Evolutionary conservation across 1,140 invertebrate species (phyloP).

Genomic region (Meloidogyne chitwoodi): DNA sequence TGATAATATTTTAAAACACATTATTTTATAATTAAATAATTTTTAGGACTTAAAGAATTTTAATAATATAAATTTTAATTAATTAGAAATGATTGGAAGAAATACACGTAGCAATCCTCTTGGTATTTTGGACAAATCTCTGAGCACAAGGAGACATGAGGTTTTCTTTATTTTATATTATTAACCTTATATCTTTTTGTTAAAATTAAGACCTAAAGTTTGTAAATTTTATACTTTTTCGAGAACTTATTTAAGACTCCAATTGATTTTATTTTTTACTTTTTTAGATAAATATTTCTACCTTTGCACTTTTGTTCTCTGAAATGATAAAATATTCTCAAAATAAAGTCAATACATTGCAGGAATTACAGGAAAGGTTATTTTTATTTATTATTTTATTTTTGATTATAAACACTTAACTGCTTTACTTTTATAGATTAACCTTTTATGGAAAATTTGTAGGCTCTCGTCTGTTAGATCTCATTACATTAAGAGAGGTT

Average conservation of each 20-base stretch:
- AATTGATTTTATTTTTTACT: slow-evolving; percentile 22
- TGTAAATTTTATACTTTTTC: no score
- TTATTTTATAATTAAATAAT: no score
- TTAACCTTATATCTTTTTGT: not conserved
- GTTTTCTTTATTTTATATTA: slow-evolving; percentile 65
- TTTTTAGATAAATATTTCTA: slow-evolving; percentile 72
- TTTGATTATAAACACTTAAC: no score
- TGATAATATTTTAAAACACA: no score
- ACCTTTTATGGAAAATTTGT: slow-evolving; percentile 90
- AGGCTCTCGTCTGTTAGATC: slow-evolving; percentile 82
- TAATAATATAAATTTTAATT: no score
- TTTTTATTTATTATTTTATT: slow-evolving; percentile 5
- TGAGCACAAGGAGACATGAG: slow-evolving; percentile 85
- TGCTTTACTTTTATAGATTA: slow-evolving; percentile 68
- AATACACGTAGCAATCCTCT: slow-evolving; percentile 15
- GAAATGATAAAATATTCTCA: slow-evolving; percentile 97
- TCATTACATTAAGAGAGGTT: slow-evolving; percentile 78
- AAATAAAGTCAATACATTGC: slow-evolving; percentile 85
- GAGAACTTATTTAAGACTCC: not conserved
- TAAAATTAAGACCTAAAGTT: no score
- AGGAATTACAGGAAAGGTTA: slow-evolving; percentile 87
- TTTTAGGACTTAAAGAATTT: no score
- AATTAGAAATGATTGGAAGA: slow-evolving; percentile 16
- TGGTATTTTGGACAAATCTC: slow-evolving; percentile 80
- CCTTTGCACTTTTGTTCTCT: slow-evolving; percentile 90